phyloP scores from a whole-genome alignment of 2,888 invertebrate species.

The Himalopsyche japonica region DNA sequence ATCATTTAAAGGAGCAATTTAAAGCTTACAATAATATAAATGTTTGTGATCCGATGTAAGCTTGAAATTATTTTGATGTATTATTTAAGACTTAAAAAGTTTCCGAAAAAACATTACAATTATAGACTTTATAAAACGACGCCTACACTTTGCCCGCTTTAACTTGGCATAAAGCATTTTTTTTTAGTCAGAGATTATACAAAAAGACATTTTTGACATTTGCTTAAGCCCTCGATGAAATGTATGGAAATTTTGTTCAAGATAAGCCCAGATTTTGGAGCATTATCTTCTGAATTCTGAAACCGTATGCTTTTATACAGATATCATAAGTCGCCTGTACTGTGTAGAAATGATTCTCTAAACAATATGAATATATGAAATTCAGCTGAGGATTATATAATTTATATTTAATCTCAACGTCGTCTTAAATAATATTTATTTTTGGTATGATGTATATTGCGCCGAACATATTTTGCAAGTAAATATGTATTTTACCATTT shows the following conservation, averaged over 20 bases:
- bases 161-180: not conserved
- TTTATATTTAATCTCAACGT: too few relatives aligned
- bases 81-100: too few relatives aligned
- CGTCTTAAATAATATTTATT: too few relatives aligned
- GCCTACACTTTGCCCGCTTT: not conserved
- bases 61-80: too few relatives aligned
- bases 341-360: not conserved
- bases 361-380: not conserved
- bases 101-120: too few relatives aligned
- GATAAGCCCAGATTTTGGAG: not conserved
- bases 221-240: not conserved
- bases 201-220: not conserved
- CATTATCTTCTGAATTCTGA: not conserved
- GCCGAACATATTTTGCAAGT: too few relatives aligned
- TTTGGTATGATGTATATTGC: too few relatives aligned
- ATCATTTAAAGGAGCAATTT: too few relatives aligned
- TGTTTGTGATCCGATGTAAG: too few relatives aligned
- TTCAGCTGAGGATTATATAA: not conserved
- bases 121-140: too few relatives aligned
- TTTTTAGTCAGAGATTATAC: not conserved
- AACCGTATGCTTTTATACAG: not conserved
- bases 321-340: not conserved
- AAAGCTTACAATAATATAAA: too few relatives aligned
- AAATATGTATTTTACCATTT: too few relatives aligned
- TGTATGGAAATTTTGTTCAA: not conserved